Evolutionary conservation across 1,140 invertebrate genomes (phyloP), one percentile per base, ranked within the genome.

Genomic region (Drosophila equinoxialis): DNA sequence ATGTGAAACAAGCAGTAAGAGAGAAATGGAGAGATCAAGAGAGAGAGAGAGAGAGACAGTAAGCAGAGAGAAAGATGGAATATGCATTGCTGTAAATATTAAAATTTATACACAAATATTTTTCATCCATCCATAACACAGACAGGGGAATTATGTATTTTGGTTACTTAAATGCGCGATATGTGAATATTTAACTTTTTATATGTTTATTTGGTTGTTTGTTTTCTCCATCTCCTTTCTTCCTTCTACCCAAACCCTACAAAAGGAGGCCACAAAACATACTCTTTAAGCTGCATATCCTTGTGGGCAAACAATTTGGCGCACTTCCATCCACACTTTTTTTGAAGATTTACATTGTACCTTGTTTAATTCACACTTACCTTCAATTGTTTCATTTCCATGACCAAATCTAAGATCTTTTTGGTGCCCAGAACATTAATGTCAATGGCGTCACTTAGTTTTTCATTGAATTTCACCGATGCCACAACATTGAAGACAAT

Each of bases 401-500:
- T 94, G 7, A 94, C 93, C 35, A 95, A 92, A 42, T 94, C 84
- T 3, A 95, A 65, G 26, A 96, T 84, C 42, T 94, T 92, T 71
- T 94, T 94, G 0, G 94, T 95, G 8, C 94, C 94, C 60, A 93
- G 92, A 1, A 95, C 93, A 78, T 96, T 96, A 30, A 95, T 94
- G 33, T 93, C 92, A 20, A 94, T 92, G 0, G 94, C 93, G n/a
- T 89, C 63, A 84, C 95, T 94, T 14, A 98, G 91, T 54, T 94
- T 94, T 91, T 97, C 97, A 91, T 97, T 96, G 92, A 98, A 98
- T 83, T 96, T 95, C 8, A 98, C 94, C n/a, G 96, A 97, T 0
- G 97, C 98, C 1, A 97, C 98, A 5, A 94, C 95, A 85, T 98
- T 97, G 90, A 98, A 97, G n/a, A 98, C 95, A 55, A 98, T 93